phyloP scores from a whole-genome alignment of 2,888 invertebrate genomes.

The Teleiodes luculella region DNA sequence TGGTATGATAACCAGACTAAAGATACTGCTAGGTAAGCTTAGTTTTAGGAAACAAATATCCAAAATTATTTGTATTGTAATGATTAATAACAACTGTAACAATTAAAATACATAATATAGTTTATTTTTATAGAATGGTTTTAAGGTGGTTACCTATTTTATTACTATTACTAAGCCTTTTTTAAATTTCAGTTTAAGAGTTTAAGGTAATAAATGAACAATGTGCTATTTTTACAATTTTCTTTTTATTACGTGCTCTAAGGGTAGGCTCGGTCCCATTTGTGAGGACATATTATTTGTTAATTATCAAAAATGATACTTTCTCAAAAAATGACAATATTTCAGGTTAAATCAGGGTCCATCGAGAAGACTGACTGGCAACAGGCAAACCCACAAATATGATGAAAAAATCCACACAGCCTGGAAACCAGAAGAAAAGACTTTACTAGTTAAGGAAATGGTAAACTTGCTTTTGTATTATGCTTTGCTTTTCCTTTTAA shows the following conservation, averaged over 20 bases:
- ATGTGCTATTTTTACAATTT: too few relatives aligned
- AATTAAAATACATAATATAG: too few relatives aligned
- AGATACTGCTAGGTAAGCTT: conserved; percentile 47
- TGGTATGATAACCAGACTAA: conserved; percentile 77
- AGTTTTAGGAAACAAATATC: background rate
- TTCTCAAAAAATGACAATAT: conserved; percentile 10
- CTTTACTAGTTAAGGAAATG: conserved; percentile 77
- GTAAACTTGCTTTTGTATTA: conserved; percentile 37
- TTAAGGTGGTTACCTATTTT: too few relatives aligned
- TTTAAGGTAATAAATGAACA: too few relatives aligned
- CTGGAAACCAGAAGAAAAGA: conserved; percentile 73
- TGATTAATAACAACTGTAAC: too few relatives aligned
- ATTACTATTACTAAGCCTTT: too few relatives aligned
- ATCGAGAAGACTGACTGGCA: conserved; percentile 50
- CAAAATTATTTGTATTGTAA: too few relatives aligned
- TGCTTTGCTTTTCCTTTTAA: too few relatives aligned
- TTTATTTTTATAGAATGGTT: background rate
- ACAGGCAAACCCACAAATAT: conserved; percentile 36
- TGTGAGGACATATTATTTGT: too few relatives aligned
- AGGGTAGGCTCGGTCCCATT: too few relatives aligned
- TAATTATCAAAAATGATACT: too few relatives aligned
- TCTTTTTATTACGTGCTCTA: too few relatives aligned
- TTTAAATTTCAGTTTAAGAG: background rate
- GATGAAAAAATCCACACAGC: conserved; percentile 36
- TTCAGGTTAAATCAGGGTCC: conserved; percentile 46